Base-by-base conservation (phyloP, 2,113 vertebrate species). In the Panurus biarmicus region DNA sequence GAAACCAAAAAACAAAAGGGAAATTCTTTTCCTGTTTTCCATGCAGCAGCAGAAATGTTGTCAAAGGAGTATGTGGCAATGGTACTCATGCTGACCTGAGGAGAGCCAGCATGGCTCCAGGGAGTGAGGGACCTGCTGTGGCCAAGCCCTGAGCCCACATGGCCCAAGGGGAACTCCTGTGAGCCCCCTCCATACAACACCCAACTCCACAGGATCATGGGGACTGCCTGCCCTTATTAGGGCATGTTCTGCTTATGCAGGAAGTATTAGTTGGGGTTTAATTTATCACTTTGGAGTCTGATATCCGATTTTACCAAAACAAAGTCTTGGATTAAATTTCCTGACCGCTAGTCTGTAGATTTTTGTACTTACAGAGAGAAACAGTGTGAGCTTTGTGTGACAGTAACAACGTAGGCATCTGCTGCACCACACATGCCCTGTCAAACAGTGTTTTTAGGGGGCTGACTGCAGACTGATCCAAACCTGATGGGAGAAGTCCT, bases 111-210 rank as follows among this genome's bases (percentile, higher is more conserved):
- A 0, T 0, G 1, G 25, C 35, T 35, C 50, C 15, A 8, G 9
- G 21, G 9, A 25, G 10, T 0, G 5, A 86, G 72, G 5, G 31
- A 35, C 14, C 5, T 16, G 24, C 51, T 33, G 33, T 5, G 5
- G 40, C 33, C 31, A 6, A 66, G 31, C 25, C 48, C 47, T 15
- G n/a, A 69, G 64, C 21, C 40, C 35, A 40, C 11, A 2, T 0
- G 4, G 42, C 36, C 18, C 6, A 1, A 44, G 28, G 44, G 25
- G 25, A 79, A 10, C 4, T 14, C 21, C 5, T 11, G 1, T 29
- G 22, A 1, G 1, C 4, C 12, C 29, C 10, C 48, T 58, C 15
- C 5, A 0, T 10, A 5, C 6, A 4, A 10, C 4, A 11, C 2
- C 14, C 14, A 11, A 6, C 11, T 5, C 2, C 1, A 31, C 20